Evolutionary conservation across 2,888 invertebrate genomes (phyloP), one percentile per base, ranked within the genome.

Genomic region (Beris chalybata): DNA sequence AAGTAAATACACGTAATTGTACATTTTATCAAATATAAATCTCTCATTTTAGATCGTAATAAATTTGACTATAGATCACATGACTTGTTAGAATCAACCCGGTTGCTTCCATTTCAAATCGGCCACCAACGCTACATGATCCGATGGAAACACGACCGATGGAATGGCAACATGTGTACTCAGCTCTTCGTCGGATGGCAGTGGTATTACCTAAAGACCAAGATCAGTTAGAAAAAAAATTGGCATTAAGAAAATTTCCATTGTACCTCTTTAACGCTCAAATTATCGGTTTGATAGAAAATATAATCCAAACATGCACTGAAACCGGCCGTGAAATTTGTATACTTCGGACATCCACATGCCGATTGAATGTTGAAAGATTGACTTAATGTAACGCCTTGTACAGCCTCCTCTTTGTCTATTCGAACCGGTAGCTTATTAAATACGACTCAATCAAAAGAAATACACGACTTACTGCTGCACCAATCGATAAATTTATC

Each of bases 241-340:
- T 31, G 58, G 38, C 30, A n/a, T 9, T 12, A 4, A 67, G 57
- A 57, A 13, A 58, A 48, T 15, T 67, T 13, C 44, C 67, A 67
- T 68, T 71, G n/a, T 76, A 90, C 88, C 83, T 90, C 86, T 53
- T 84, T 80, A 0, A 93, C 86, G 72, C 81, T 75, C 13, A 92
- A 79, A 64, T 84, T 82, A 65, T 85, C 81, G 69, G 82, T 85
- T 73, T 94, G 89, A 75, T 90, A 91, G 80, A 88, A 95, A 74
- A 97, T 95, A 75, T 97, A 97, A 82, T 97, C 97, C 66, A 97
- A 82, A 71, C 95, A 95, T 56, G 88, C 95, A 11, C 89, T 85
- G 82, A 95, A 97, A 0, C 85, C 86, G 1, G 82, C 82, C 0
- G 94, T 94, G 74, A 87, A 95, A 78, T 95, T 95, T 0, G 96